Evolutionary conservation across 2,888 invertebrate species (phyloP).

Genomic region (Helicoverpa assulta): DNA sequence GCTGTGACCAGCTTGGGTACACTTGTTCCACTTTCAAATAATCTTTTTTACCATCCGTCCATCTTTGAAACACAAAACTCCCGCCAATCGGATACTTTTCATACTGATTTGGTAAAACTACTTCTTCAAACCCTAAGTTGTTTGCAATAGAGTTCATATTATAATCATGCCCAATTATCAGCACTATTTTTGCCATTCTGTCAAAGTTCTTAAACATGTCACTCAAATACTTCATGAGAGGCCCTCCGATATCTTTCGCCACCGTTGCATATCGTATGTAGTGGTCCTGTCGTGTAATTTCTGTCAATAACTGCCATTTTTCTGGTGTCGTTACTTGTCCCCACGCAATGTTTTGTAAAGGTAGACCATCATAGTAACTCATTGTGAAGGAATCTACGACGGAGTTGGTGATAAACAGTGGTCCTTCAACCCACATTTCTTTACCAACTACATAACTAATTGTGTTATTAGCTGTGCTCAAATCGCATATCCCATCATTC

Average conservation of each 20-base stretch:
- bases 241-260: constrained; percentile 41
- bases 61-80: constrained; percentile 56
- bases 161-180: constrained; percentile 55
- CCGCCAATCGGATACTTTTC: constrained; percentile 54
- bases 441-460: constrained; percentile 26
- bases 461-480: constrained; percentile 33
- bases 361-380: constrained; percentile 44
- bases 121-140: constrained; percentile 35
- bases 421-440: constrained; percentile 23
- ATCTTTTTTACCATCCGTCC: constrained; percentile 46
- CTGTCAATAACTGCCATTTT: constrained; percentile 42
- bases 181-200: constrained; percentile 40
- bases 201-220: constrained; percentile 42
- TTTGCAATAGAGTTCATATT: constrained; percentile 40
- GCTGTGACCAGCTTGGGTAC: constrained; percentile 47
- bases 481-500: constrained; percentile 50
- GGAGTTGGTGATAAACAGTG: constrained; percentile 25
- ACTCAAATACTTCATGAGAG: constrained; percentile 35
- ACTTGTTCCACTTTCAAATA: constrained; percentile 58
- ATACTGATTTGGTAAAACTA: constrained; percentile 47
- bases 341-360: constrained; percentile 52
- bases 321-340: constrained; percentile 40
- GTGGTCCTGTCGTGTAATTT: constrained; percentile 45
- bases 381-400: constrained; percentile 44
- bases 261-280: constrained; percentile 41